Conservation (phyloP, 1,140 invertebrate species). For the Polyergus mexicanus region DNA sequence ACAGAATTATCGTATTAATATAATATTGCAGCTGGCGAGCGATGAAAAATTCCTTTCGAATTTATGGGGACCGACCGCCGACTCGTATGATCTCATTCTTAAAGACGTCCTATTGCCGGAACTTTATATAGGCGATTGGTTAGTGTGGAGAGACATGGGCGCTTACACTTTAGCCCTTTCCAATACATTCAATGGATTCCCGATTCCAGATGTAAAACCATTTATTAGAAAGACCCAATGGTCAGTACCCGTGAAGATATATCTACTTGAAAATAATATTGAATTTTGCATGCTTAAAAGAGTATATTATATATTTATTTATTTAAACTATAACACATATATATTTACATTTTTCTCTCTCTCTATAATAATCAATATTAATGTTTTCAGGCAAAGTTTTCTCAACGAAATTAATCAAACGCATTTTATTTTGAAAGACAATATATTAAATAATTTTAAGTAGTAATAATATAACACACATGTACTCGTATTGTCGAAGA, state of each 20-base stretch:
- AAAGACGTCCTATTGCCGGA: slow-evolving; percentile 86
- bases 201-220: slow-evolving; percentile 84
- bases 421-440: neutral
- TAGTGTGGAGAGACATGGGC: slow-evolving; percentile 88
- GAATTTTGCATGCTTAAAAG: neutral
- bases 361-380: neutral
- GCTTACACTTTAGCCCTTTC: slow-evolving; percentile 88
- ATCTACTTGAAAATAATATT: neutral
- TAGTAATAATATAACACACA: neutral
- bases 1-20: neutral
- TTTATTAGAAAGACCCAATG: slow-evolving; percentile 76
- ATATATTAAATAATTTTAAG: neutral
- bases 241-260: slow-evolving; percentile 61
- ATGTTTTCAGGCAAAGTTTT: slow-evolving; percentile 38
- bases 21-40: slow-evolving; percentile 25
- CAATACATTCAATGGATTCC: slow-evolving; percentile 88
- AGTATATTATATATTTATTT: neutral
- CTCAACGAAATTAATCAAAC: neutral
- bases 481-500: neutral
- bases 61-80: slow-evolving; percentile 91
- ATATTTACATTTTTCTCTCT: too few species aligned
- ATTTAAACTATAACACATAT: too few species aligned
- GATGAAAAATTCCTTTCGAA: slow-evolving; percentile 79
- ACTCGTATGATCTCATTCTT: slow-evolving; percentile 88
- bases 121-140: slow-evolving; percentile 88